phyloP scores from a whole-genome alignment of 2,888 invertebrate species.

The Mesorhabditis spiculigera region DNA sequence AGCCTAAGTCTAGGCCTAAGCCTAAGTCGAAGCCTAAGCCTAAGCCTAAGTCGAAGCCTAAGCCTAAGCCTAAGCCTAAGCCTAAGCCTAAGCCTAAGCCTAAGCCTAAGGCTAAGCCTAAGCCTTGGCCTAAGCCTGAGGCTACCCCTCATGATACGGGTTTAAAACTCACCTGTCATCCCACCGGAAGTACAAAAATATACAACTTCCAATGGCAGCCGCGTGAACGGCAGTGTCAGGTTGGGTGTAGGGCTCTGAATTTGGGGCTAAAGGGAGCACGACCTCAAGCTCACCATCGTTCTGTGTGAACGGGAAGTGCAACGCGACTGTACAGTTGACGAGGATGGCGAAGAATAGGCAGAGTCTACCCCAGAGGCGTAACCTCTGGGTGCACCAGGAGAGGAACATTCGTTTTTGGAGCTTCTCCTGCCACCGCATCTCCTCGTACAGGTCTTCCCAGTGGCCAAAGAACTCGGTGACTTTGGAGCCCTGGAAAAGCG shows the following conservation, averaged over 20 bases:
- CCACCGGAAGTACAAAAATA: conserved; percentile 29
- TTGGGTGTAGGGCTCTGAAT: background rate
- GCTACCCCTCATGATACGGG: too few relatives aligned
- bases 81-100: too few relatives aligned
- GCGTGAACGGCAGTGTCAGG: background rate
- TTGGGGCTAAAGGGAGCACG: background rate
- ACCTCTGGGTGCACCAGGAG: conserved; percentile 93
- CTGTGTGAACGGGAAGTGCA: conserved; percentile 89
- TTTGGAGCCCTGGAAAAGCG: conserved; percentile 31
- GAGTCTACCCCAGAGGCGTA: conserved; percentile 94
- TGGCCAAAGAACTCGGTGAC: conserved; percentile 69
- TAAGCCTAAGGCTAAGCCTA: too few relatives aligned
- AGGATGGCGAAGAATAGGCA: conserved; percentile 93
- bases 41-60: too few relatives aligned
- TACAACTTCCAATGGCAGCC: background rate
- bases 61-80: too few relatives aligned
- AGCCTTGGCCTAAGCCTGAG: too few relatives aligned
- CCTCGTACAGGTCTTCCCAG: conserved; percentile 91
- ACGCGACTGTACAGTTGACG: conserved; percentile 91
- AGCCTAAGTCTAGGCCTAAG: too few relatives aligned
- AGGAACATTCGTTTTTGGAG: conserved; percentile 71
- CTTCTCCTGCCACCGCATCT: conserved; percentile 99
- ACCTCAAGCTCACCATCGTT: background rate
- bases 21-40: too few relatives aligned
- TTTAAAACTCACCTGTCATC: conserved; percentile 35